phyloP scores from a whole-genome alignment of 1,140 invertebrate species.

The Drosophila parabipectinata region DNA sequence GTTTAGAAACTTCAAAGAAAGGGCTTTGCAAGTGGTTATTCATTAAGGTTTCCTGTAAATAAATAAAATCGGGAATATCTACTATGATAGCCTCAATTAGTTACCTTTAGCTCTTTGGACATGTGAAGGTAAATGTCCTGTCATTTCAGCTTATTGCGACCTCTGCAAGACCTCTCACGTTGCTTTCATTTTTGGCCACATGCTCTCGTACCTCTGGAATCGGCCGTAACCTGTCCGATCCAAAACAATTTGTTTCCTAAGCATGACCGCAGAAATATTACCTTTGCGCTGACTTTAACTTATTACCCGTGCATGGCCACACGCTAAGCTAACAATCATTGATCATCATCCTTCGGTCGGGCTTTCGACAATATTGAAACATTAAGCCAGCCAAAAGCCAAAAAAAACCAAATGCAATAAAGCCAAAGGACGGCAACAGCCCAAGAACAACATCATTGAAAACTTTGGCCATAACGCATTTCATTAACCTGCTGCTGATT shows the following conservation, averaged over 20 bases:
- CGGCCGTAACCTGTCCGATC: slow-evolving; percentile 16
- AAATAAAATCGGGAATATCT: not conserved
- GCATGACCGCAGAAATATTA: slow-evolving; percentile 47
- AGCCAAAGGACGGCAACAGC: slow-evolving; percentile 26
- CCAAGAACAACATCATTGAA: slow-evolving; percentile 64
- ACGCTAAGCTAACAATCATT: slow-evolving; percentile 78
- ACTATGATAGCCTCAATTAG: not conserved
- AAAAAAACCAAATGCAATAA: slow-evolving; percentile 30
- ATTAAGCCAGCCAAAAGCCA: slow-evolving; percentile 50
- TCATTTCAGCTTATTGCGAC: slow-evolving; percentile 16
- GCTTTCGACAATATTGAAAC: slow-evolving; percentile 72
- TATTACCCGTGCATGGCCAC: slow-evolving; percentile 64
- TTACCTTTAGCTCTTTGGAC: not conserved
- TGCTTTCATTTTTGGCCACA: slow-evolving; percentile 33
- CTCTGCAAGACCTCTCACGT: slow-evolving; percentile 21
- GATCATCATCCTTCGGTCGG: slow-evolving; percentile 61
- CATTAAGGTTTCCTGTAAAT: not conserved
- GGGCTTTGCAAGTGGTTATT: not conserved
- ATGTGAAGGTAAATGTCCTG: not conserved
- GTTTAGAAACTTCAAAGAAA: not conserved
- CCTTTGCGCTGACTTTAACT: slow-evolving; percentile 48
- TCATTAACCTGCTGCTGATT: slow-evolving; percentile 73
- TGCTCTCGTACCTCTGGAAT: slow-evolving; percentile 16
- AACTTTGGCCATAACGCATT: slow-evolving; percentile 69
- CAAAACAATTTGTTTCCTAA: slow-evolving; percentile 62